Conservation (phyloP, 2,797 vertebrate species). For the Tiaroga cobitis region DNA sequence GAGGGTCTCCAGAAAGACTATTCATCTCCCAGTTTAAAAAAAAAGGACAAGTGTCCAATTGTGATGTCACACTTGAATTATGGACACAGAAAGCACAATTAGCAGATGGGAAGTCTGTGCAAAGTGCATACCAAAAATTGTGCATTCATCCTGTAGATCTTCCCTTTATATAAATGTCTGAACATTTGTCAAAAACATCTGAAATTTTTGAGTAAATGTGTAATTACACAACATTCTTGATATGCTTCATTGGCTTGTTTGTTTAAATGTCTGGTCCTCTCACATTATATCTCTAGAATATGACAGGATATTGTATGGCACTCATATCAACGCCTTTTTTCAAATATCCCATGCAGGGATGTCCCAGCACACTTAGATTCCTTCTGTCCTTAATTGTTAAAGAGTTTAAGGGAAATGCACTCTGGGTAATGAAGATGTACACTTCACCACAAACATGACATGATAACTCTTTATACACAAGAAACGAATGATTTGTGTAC, state of each 20-base stretch:
- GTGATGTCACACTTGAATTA: constrained; percentile 51
- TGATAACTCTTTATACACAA: constrained; percentile 19
- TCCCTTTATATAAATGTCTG: background rate
- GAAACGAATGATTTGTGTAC: background rate
- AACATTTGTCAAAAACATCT: too few species aligned
- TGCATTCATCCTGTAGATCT: constrained; percentile 21
- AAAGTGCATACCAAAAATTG: constrained; percentile 10
- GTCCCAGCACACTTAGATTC: constrained; percentile 28
- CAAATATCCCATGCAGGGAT: constrained; percentile 8
- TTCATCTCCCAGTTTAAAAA: constrained; percentile 20
- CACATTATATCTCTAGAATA: constrained; percentile 42
- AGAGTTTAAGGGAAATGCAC: constrained; percentile 45
- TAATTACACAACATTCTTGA: background rate
- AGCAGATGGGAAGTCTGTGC: constrained; percentile 27
- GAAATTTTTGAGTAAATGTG: background rate
- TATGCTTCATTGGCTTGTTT: constrained; percentile 35
- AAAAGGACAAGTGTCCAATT: constrained; percentile 50
- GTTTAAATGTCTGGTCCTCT: constrained; percentile 30
- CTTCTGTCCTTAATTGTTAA: constrained; percentile 43
- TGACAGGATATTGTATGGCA: constrained; percentile 31
- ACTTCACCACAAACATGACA: constrained; percentile 28
- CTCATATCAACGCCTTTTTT: constrained; percentile 24
- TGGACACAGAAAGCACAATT: constrained; percentile 34
- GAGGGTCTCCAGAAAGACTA: constrained; percentile 37
- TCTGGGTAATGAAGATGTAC: constrained; percentile 44